Evolutionary conservation across 1,140 invertebrate genomes (phyloP).

Genomic region (Subanguina moxae): DNA sequence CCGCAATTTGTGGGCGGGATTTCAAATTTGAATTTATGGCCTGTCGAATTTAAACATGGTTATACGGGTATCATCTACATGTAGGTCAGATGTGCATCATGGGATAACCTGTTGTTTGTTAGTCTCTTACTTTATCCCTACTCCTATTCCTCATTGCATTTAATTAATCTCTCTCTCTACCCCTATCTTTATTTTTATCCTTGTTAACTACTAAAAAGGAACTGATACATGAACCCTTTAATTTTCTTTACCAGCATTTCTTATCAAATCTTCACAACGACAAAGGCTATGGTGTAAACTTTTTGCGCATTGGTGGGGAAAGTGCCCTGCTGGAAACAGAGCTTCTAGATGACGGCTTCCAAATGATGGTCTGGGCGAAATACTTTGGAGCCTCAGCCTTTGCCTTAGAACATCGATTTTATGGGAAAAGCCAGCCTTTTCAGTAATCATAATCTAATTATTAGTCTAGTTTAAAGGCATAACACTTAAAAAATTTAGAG

Average conservation of each 20-base stretch:
- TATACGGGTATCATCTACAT: too few species aligned
- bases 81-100: too few species aligned
- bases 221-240: too few species aligned
- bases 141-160: too few species aligned
- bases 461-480: background rate
- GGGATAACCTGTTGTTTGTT: too few species aligned
- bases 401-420: conserved; percentile 8
- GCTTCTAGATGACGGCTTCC: background rate
- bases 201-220: too few species aligned
- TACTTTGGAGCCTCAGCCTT: background rate
- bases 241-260: background rate
- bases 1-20: too few species aligned
- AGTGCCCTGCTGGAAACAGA: background rate
- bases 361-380: conserved; percentile 1
- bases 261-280: background rate
- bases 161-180: too few species aligned
- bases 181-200: too few species aligned
- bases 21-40: too few species aligned
- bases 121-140: too few species aligned
- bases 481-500: background rate
- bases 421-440: conserved; percentile 4
- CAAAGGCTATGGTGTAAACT: conserved; percentile 9
- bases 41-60: too few species aligned
- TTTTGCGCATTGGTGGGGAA: conserved; percentile 4
- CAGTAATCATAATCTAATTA: background rate